phyloP scores from a whole-genome alignment of 2,888 invertebrate genomes.

The Dynastes tityus region DNA sequence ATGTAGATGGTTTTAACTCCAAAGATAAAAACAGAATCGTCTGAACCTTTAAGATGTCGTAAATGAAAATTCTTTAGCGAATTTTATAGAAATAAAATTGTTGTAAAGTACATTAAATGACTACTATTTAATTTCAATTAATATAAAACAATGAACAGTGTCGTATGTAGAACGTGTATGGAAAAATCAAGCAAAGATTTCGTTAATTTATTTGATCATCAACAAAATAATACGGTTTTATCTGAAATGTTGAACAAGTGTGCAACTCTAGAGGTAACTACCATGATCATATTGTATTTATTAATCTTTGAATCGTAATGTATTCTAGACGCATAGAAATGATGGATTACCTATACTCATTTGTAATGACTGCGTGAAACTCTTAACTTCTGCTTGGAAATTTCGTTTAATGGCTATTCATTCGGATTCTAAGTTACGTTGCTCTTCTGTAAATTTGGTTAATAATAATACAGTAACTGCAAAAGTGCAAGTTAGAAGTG shows the following conservation, averaged over 20 bases:
- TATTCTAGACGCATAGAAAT: not conserved
- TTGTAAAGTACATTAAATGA: too few relatives aligned
- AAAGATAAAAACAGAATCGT: too few relatives aligned
- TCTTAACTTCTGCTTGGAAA: not conserved
- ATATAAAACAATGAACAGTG: not conserved
- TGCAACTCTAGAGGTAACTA: not conserved
- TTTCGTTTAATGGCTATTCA: conserved; percentile 12
- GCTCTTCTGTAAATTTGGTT: not conserved
- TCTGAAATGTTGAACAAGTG: conserved; percentile 7
- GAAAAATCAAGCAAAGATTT: not conserved
- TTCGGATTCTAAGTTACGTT: conserved; percentile 13
- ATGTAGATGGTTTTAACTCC: too few relatives aligned
- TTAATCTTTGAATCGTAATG: not conserved
- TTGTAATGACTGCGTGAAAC: conserved; percentile 1
- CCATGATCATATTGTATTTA: too few relatives aligned
- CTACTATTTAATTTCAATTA: too few relatives aligned
- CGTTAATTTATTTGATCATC: not conserved
- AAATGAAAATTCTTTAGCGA: too few relatives aligned
- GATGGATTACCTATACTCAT: conserved; percentile 18
- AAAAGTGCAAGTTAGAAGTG: too few relatives aligned
- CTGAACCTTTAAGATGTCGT: too few relatives aligned
- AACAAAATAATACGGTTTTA: not conserved
- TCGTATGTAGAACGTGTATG: conserved; percentile 19
- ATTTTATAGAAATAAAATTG: too few relatives aligned
- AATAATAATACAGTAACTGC: too few relatives aligned